Evolutionary conservation across 1,140 invertebrate species (phyloP), one percentile per base, ranked within the genome.

Genomic region (Phocides pigmalion): DNA sequence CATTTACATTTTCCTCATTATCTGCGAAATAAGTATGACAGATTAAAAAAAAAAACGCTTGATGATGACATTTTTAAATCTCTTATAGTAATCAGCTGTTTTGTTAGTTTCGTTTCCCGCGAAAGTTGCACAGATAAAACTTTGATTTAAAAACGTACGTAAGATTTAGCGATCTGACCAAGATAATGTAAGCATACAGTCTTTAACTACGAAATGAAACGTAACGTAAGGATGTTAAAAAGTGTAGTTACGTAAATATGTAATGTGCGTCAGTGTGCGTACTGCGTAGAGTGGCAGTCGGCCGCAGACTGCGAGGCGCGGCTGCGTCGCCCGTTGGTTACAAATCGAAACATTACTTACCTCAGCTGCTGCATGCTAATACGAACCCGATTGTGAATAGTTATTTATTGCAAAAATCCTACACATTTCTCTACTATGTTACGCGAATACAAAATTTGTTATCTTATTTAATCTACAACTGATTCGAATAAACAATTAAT

Each of bases 251-350:
- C 66, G 66, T 68, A 64, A 59, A 61, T 62, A 41, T 42, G 51
- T 54, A 25, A 56, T 42, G 50, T 39, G 41, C 59, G 50, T 47
- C 19, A 8, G 58, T 49, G 44, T 49, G 58, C 58, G 58, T 59
- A 61, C 28, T 49, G 58, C 58, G 58, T 59, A 61, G 35, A 41
- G 22, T 20, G 25, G 56, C 56, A 6, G 47, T 50, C 47, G 28
- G 25, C 17, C 41, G 66, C 61, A 63, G 65, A 68, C 53, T 63
- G 61, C 66, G 61, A 56, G 66, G 66, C 66, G 61, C 61, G 66
- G 44, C 37, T 19, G 14, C n/a, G 46, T 19, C 56, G 46, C 44
- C 20, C 22, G 20, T 17, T 61, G 19, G 44, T 61, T 61, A 61
- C 58, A 49, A 61, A 61, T 61, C 12, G 44, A 25, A 39, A 61